Conservation (phyloP, 2,888 invertebrate genomes). For the Hydriomena furcata region DNA sequence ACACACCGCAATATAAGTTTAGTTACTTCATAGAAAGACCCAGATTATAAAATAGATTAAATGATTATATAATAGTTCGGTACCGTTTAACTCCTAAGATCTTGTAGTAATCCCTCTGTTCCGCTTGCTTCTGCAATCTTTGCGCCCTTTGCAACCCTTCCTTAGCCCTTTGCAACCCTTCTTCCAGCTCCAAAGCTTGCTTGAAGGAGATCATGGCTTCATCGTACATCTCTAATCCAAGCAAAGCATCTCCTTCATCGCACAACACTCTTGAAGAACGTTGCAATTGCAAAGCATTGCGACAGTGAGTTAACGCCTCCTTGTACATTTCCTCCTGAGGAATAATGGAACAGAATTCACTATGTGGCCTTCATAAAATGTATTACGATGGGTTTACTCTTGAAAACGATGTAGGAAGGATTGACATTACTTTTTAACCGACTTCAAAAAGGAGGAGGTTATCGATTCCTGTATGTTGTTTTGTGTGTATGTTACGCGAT, state of each 20-base stretch:
- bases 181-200: constrained; percentile 92
- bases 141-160: constrained; percentile 95
- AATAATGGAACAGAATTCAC: too few species aligned
- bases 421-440: too few species aligned
- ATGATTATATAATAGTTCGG: too few species aligned
- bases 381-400: too few species aligned
- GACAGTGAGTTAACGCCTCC: constrained; percentile 90
- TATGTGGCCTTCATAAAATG: too few species aligned
- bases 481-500: too few species aligned
- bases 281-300: constrained; percentile 89
- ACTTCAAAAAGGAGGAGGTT: too few species aligned
- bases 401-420: too few species aligned
- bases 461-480: too few species aligned
- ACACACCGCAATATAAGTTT: too few species aligned
- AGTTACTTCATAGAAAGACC: too few species aligned
- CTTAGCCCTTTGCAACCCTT: constrained; percentile 90
- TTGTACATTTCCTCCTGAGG: constrained; percentile 87
- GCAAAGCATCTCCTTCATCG: constrained; percentile 96
- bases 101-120: constrained; percentile 98
- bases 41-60: too few species aligned
- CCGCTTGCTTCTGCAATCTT: constrained; percentile 95
- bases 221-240: constrained; percentile 95
- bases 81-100: constrained; percentile 95
- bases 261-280: constrained; percentile 91
- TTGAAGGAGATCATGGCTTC: constrained; percentile 95